Percentiles rank a stretch among this genome's conserved stretches.
Evolutionary conservation across 2,797 vertebrate species (phyloP).

Genomic region (Gobio occitaniae): DNA sequence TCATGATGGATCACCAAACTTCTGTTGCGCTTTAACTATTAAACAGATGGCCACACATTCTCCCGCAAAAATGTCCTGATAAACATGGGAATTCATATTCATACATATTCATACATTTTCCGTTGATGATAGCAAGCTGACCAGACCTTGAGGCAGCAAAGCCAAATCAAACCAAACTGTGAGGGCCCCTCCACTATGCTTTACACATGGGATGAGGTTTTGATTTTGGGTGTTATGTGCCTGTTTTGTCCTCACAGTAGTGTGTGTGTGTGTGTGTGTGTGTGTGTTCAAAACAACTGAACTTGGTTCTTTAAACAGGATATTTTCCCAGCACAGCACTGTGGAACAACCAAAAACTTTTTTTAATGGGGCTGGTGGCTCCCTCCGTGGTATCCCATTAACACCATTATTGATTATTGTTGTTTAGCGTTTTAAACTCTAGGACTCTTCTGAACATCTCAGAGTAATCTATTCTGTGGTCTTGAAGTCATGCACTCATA

Average conservation of each 20-base stretch:
- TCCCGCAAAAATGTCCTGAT: background rate
- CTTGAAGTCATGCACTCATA: background rate
- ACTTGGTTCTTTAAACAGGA: no score
- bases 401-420: background rate
- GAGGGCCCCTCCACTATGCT: background rate
- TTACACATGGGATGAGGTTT: background rate
- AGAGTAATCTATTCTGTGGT: background rate
- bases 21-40: constrained; percentile 4
- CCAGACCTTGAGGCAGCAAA: background rate
- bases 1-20: background rate
- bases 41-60: constrained; percentile 9
- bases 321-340: no score
- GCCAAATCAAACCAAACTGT: background rate
- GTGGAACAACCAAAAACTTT: no score
- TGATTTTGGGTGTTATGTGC: background rate
- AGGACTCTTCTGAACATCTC: background rate
- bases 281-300: no score
- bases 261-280: background rate
- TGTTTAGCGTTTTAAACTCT: background rate
- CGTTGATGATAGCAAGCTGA: constrained; percentile 13
- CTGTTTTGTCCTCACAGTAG: background rate
- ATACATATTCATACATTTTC: background rate
- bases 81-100: constrained; percentile 8
- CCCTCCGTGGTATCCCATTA: background rate
- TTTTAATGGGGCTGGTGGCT: background rate